Base-by-base conservation (phyloP, 2,888 invertebrate species). In the Lucinisca nassula region DNA sequence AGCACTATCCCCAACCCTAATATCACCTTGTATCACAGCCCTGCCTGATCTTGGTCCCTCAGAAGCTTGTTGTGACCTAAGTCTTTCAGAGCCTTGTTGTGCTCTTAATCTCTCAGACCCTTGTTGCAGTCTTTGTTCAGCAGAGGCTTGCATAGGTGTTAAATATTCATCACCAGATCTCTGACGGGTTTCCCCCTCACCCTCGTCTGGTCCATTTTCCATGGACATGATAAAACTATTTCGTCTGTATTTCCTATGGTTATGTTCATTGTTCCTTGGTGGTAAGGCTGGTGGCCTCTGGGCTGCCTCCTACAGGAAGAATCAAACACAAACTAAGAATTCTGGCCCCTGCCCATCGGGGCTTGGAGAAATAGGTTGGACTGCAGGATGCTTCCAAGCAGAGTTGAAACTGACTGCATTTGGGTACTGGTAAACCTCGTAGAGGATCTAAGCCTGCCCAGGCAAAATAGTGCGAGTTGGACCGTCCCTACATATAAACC, bases 181-280 rank as follows among this genome's bases (percentile, higher is more conserved):
- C 8, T 73, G 70, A 8, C 8, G n/a, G 21, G 55, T n/a, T 17
- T 67, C 67, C 37, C 24, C 40, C 0, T 81, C 74, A 17, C 17
- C 58, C 10, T 75, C 30, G 12, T 73, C 80, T 1, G 84, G 83
- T 30, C 85, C 89, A 70, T 92, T 92, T 78, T 92, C 91, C 81
- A 92, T 88, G 8, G 91, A 91, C 78, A 85, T 87, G 32, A 92
- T 88, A 73, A 92, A 92, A 82, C 92, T 92, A 81, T 92, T 91
- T 12, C 92, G 87, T 14, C 92, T 84, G 73, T 91, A 89, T 73
- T 87, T 74, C 17, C 88, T 82, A 45, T 90, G 92, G 58, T 92
- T 89, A 67, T 89, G 90, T 40, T 91, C 90, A 45, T 82, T 79
- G 49, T 89, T 85, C 21, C 91, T 67, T 2, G 89, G 91, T 12